A percentile compares a stretch with the other conserved stretches of the same genome.
phyloP scores from a whole-genome alignment of 2,888 invertebrate species.

The Pheosia tremula region DNA sequence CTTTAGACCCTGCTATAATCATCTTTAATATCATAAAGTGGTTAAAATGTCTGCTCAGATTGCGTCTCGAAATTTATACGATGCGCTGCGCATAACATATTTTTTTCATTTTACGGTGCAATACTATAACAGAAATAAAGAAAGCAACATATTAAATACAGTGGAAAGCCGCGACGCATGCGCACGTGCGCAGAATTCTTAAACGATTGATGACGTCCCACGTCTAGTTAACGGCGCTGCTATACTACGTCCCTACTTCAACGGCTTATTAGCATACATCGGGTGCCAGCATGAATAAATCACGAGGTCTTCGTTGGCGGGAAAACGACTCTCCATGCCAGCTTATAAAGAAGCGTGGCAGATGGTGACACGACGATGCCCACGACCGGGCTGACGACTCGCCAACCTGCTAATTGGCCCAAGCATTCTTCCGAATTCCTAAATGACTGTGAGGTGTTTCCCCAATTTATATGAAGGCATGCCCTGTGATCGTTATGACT shows the following conservation, averaged over 20 bases:
- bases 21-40: not conserved
- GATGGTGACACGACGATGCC: conserved; percentile 48
- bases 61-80: no score
- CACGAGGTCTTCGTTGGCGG: conserved; percentile 60
- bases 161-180: conserved; percentile 40
- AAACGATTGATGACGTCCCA: conserved; percentile 27
- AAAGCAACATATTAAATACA: conserved; percentile 27
- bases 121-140: conserved; percentile 11
- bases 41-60: no score
- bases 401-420: conserved; percentile 54
- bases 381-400: conserved; percentile 47
- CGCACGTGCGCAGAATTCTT: conserved; percentile 51
- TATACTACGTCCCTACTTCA: conserved; percentile 21
- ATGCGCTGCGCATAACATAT: no score
- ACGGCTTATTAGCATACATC: conserved; percentile 61
- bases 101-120: no score
- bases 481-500: conserved; percentile 29
- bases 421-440: conserved; percentile 47
- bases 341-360: conserved; percentile 62
- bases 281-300: conserved; percentile 59
- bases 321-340: conserved; percentile 58
- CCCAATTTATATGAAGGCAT: conserved; percentile 47
- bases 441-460: conserved; percentile 63
- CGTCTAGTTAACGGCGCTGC: conserved; percentile 17
- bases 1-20: not conserved